These are phyloP conservation scores for Pseudomyrmex concolor DNA, from an alignment of 1,140 invertebrate genomes.

Conservation along the genomic window DNA sequence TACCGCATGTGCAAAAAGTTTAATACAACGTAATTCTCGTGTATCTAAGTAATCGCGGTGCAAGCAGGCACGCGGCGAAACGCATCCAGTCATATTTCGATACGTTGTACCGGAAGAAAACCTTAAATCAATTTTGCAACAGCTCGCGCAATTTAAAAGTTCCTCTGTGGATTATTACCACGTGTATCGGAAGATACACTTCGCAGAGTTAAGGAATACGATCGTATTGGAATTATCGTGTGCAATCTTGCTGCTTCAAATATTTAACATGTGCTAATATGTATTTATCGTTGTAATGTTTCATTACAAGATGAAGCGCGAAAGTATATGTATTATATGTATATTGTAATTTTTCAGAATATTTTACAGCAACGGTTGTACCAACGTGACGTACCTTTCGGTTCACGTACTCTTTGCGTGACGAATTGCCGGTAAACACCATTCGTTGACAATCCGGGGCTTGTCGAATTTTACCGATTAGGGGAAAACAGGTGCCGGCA, in stretches of 20 bases:
- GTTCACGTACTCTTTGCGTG: no score
- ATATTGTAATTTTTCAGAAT: no score
- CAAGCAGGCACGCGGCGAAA: constrained; percentile 13
- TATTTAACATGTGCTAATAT: background rate
- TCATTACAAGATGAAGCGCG: no score
- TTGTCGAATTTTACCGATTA: no score
- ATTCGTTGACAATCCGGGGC: no score
- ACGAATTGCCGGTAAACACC: no score
- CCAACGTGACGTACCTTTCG: no score
- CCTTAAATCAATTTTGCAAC: constrained; percentile 28
- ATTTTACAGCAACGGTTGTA: no score
- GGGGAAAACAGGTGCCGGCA: no score
- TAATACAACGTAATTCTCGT: constrained; percentile 26
- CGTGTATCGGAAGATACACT: background rate
- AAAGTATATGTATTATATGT: no score
- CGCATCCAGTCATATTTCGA: constrained; percentile 52
- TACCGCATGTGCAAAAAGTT: constrained; percentile 37
- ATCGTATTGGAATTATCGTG: background rate
- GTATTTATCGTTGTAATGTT: no score
- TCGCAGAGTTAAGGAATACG: background rate
- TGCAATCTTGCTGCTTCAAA: background rate
- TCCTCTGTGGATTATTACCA: constrained; percentile 23
- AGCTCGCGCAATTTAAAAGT: constrained; percentile 17
- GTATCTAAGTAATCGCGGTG: constrained; percentile 22
- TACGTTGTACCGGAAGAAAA: constrained; percentile 53